Percentiles rank a stretch among this genome's conserved stretches.
phyloP scores from a whole-genome alignment of 2,888 invertebrate genomes.

The Strigamia maritima region DNA sequence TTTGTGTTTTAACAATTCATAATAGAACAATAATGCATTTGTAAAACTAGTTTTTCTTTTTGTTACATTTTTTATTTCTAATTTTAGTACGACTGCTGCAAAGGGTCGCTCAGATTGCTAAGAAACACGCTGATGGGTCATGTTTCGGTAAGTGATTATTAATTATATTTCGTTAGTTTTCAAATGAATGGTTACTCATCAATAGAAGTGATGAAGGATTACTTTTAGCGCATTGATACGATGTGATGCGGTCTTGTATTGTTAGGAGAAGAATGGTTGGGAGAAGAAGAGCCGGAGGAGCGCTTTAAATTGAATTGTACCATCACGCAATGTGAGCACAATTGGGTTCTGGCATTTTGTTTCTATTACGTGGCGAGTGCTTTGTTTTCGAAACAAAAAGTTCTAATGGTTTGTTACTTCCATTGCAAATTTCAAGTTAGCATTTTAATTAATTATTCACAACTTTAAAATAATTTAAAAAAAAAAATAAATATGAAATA shows the following conservation, averaged over 20 bases:
- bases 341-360: too few relatives aligned
- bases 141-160: background rate
- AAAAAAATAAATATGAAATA: too few relatives aligned
- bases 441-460: too few relatives aligned
- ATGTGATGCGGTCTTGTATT: background rate
- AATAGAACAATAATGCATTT: too few relatives aligned
- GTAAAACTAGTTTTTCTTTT: background rate
- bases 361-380: too few relatives aligned
- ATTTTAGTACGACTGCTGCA: too few relatives aligned
- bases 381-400: too few relatives aligned
- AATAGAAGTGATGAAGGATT: background rate
- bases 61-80: background rate
- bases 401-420: too few relatives aligned
- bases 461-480: too few relatives aligned
- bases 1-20: too few relatives aligned
- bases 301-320: background rate
- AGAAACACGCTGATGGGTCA: background rate
- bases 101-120: background rate
- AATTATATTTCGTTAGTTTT: background rate
- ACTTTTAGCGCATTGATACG: background rate
- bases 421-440: too few relatives aligned
- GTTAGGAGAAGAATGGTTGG: background rate
- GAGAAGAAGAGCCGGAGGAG: too few relatives aligned
- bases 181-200: background rate
- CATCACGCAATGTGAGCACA: background rate